These are phyloP conservation scores for Pangasius sanitwongsei DNA, from an alignment of 2,797 vertebrate species.

Conservation along the genomic window DNA sequence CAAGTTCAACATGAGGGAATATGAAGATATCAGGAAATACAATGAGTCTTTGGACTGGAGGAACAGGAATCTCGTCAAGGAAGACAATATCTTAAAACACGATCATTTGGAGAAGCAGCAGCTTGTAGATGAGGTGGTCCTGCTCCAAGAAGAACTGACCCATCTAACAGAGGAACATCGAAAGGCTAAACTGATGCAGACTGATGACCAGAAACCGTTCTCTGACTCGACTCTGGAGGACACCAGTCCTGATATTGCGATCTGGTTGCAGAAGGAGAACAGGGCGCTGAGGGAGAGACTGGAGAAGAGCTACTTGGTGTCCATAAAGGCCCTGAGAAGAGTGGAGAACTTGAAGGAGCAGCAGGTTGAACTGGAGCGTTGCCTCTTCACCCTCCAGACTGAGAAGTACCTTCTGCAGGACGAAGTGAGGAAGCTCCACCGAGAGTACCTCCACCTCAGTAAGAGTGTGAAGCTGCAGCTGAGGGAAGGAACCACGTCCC, in stretches of 20 bases:
- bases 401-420: not conserved
- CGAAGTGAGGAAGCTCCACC: not conserved
- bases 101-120: too few species aligned
- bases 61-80: too few species aligned
- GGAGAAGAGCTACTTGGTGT: slow-evolving; percentile 58
- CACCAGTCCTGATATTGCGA: not conserved
- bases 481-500: not conserved
- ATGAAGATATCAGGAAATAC: too few species aligned
- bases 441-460: not conserved
- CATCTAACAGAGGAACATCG: not conserved
- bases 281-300: slow-evolving; percentile 67
- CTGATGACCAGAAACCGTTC: not conserved
- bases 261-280: slow-evolving; percentile 54
- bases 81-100: too few species aligned
- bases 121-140: not conserved
- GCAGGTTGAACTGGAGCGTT: not conserved
- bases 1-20: too few species aligned
- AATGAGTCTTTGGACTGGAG: too few species aligned
- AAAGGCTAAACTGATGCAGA: too few species aligned
- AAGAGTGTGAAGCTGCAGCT: not conserved
- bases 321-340: slow-evolving; percentile 57
- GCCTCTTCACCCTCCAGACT: not conserved
- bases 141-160: too few species aligned
- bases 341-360: slow-evolving; percentile 45
- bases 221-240: not conserved